Percentiles rank a stretch among this genome's conserved stretches.
Evolutionary conservation across 2,797 vertebrate genomes (phyloP).

Genomic region (Platyrinchus mystaceus): DNA sequence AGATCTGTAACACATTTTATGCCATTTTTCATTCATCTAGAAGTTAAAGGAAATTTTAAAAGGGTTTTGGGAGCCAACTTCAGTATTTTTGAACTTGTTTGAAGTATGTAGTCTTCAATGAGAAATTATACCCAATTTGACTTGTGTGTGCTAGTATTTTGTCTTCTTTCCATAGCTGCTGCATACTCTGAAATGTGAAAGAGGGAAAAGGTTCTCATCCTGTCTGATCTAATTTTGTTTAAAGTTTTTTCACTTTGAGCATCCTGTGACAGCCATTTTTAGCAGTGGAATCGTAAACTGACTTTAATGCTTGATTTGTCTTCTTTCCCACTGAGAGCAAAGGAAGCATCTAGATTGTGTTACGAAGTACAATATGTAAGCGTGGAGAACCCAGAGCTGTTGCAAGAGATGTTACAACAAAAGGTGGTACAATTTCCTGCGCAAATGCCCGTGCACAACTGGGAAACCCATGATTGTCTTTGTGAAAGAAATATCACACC

Average conservation of each 20-base stretch:
- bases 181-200: neutral
- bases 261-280: slow-evolving; percentile 27
- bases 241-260: neutral
- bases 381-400: neutral
- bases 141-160: neutral
- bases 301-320: neutral
- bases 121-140: neutral
- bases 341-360: neutral
- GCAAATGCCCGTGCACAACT: neutral
- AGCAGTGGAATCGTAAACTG: neutral
- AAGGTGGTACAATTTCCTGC: neutral
- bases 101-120: neutral
- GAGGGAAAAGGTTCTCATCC: neutral
- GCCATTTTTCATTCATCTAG: neutral
- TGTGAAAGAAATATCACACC: neutral
- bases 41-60: neutral
- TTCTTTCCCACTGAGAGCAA: neutral
- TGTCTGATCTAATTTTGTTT: slow-evolving; percentile 14
- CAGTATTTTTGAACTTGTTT: neutral
- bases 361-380: neutral
- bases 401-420: neutral
- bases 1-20: neutral
- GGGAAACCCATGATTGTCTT: neutral
- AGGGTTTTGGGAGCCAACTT: neutral
- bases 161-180: neutral